Percentiles rank a stretch among this genome's conserved stretches.
Conservation (phyloP, 2,888 invertebrate species). For the Tenthredo amoena region DNA sequence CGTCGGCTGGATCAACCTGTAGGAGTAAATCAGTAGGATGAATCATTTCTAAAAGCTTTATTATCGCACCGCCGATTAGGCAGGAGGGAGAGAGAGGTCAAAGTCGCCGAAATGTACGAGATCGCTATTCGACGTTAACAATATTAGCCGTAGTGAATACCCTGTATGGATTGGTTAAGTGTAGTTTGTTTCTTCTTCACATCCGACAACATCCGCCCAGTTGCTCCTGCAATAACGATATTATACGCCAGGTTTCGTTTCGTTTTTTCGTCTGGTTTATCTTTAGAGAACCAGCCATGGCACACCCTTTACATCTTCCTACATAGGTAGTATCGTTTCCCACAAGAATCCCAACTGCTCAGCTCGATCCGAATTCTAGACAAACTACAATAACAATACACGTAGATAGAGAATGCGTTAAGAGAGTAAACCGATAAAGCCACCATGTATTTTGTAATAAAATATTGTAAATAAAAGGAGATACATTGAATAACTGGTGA, state of each 20-base stretch:
- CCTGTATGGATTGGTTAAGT: background rate
- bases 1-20: background rate
- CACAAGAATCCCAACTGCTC: background rate
- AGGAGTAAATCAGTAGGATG: background rate
- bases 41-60: background rate
- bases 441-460: background rate
- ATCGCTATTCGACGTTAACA: background rate
- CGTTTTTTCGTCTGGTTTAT: background rate
- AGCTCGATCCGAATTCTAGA: background rate
- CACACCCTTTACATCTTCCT: background rate
- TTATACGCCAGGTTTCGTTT: background rate
- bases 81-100: background rate
- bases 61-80: background rate
- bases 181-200: background rate
- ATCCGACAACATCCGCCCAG: background rate
- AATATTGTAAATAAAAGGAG: background rate
- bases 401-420: background rate
- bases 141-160: constrained; percentile 16
- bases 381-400: background rate
- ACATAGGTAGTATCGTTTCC: background rate
- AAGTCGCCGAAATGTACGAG: background rate
- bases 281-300: background rate
- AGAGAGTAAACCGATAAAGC: background rate
- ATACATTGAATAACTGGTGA: background rate
- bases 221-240: background rate